Conservation (phyloP, 2,797 vertebrate genomes). For the Eidolon dupreanum region DNA sequence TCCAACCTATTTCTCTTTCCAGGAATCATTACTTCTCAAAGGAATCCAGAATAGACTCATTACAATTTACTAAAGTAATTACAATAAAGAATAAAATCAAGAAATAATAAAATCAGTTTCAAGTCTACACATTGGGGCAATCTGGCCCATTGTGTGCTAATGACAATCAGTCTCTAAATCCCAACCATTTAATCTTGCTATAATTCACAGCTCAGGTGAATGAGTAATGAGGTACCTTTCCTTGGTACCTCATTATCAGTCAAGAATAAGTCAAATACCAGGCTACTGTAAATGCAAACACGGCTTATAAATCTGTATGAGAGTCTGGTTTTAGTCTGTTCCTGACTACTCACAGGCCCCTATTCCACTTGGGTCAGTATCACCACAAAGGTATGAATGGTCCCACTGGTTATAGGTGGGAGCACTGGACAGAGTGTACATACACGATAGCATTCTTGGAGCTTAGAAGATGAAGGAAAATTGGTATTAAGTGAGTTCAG, state of each 20-base stretch:
- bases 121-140: neutral
- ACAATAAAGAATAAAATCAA: neutral
- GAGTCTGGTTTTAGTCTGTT: neutral
- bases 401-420: neutral
- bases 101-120: neutral
- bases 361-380: neutral
- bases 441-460: neutral
- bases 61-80: neutral
- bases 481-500: neutral
- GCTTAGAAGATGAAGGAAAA: neutral
- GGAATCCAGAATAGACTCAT: neutral
- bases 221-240: neutral
- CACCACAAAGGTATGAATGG: neutral
- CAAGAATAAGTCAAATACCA: neutral
- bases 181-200: neutral
- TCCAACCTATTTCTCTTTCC: neutral
- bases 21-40: neutral
- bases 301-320: neutral
- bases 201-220: neutral
- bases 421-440: neutral
- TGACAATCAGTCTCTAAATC: neutral
- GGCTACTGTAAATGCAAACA: neutral
- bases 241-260: neutral
- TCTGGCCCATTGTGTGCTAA: neutral
- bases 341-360: neutral